Conservation (phyloP, 2,888 invertebrate genomes). For the Acrobasis suavella region DNA sequence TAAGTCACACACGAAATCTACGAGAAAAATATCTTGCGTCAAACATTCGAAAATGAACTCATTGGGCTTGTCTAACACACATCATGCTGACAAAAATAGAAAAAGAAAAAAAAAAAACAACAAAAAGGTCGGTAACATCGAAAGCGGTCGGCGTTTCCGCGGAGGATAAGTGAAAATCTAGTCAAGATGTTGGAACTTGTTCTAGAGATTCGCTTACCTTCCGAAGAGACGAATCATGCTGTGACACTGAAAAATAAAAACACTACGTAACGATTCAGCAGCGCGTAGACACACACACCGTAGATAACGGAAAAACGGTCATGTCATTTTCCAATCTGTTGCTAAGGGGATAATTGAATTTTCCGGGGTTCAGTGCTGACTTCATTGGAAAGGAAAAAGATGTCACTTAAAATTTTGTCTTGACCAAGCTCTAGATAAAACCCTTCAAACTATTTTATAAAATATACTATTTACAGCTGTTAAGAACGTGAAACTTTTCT, state of each 20-base stretch:
- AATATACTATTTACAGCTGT: too few relatives aligned
- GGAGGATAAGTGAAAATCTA: conserved; percentile 86
- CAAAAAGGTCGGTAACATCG: conserved; percentile 52
- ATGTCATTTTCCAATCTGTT: too few relatives aligned
- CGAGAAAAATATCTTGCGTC: neutral
- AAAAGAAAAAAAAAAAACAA: conserved; percentile 39
- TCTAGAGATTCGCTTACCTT: conserved; percentile 83
- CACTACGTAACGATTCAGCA: conserved; percentile 24
- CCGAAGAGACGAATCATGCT: conserved; percentile 57
- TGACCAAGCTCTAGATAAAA: too few relatives aligned
- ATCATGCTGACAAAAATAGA: conserved; percentile 31
- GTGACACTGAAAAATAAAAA: conserved; percentile 41
- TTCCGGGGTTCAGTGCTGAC: too few relatives aligned
- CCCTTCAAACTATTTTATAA: too few relatives aligned
- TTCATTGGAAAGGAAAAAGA: too few relatives aligned
- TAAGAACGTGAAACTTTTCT: too few relatives aligned
- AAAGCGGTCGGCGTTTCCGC: conserved; percentile 60
- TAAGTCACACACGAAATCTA: conserved; percentile 3
- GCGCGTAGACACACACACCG: too few relatives aligned
- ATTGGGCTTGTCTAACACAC: neutral
- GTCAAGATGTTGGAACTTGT: conserved; percentile 81
- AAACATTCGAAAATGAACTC: neutral
- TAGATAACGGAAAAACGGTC: too few relatives aligned
- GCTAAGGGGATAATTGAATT: too few relatives aligned
- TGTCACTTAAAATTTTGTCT: too few relatives aligned